Conservation (phyloP, 2,113 vertebrate species). For the Tachycineta bicolor region DNA sequence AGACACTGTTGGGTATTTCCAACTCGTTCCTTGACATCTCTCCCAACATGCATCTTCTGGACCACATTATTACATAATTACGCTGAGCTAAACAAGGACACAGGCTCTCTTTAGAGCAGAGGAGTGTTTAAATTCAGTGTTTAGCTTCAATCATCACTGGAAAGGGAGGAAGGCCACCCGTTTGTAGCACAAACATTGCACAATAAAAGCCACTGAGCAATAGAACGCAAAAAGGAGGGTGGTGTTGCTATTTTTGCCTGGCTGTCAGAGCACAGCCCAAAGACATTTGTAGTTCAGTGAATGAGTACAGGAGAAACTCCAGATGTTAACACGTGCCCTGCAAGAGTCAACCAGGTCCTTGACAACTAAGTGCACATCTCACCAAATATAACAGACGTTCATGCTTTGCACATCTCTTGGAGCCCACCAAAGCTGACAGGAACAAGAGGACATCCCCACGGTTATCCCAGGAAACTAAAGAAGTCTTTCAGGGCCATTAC, state of each 20-base stretch:
- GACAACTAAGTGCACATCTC: not conserved
- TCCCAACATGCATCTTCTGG: not conserved
- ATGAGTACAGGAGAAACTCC: not conserved
- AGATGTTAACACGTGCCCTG: not conserved
- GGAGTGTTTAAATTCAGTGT: not conserved
- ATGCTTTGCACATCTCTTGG: not conserved
- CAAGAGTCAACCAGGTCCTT: not conserved
- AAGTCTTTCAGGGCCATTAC: not conserved
- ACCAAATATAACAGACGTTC: not conserved
- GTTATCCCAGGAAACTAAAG: not conserved
- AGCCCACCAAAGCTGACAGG: not conserved
- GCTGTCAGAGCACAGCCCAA: not conserved
- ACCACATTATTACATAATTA: not conserved
- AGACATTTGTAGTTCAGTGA: not conserved
- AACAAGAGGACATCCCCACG: not conserved
- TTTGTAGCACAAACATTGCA: not conserved
- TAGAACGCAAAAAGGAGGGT: not conserved
- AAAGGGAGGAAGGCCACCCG: not conserved
- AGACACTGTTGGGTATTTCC: not conserved
- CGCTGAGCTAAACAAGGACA: not conserved
- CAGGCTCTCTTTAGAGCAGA: not conserved
- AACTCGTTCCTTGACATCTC: not conserved
- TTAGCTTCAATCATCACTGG: not conserved
- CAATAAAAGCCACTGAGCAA: fast-evolving
- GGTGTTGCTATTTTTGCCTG: not conserved